phyloP scores from a whole-genome alignment of 2,113 vertebrate genomes.

The Megaleporinus macrocephalus region DNA sequence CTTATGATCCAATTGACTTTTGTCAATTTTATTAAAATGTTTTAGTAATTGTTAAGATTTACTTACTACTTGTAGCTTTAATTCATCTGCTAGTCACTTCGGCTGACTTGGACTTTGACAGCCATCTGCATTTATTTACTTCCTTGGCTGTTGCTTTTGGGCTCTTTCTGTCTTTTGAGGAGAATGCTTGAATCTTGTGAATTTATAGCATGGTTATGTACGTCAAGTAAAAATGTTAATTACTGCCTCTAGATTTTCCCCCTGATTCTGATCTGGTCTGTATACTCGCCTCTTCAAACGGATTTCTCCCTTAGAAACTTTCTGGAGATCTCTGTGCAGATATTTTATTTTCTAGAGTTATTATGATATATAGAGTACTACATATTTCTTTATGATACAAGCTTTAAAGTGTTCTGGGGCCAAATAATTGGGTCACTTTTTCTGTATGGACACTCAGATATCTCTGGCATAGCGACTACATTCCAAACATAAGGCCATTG shows the following conservation, averaged over 20 bases:
- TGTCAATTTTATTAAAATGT: neutral
- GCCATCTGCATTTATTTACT: constrained; percentile 21
- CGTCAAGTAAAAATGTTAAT: neutral
- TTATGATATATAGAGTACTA: neutral
- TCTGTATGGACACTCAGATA: neutral
- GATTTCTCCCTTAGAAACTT: neutral
- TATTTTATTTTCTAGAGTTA: neutral
- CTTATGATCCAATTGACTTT: neutral
- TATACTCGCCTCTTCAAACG: neutral
- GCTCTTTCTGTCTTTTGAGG: constrained; percentile 15
- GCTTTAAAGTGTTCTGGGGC: neutral
- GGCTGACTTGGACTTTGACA: constrained; percentile 20
- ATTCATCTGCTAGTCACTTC: constrained; percentile 14
- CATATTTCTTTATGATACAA: neutral
- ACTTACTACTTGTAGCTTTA: constrained; percentile 18
- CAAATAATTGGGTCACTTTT: neutral
- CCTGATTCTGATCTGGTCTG: neutral
- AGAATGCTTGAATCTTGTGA: constrained; percentile 36
- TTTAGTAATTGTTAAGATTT: constrained; percentile 1
- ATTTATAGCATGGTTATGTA: constrained; percentile 4
- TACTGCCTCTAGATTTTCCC: neutral
- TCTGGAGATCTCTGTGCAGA: neutral
- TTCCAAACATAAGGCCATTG: neutral
- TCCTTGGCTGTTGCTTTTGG: constrained; percentile 27
- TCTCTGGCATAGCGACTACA: neutral